Percentiles rank a stretch among this genome's conserved stretches.
Conservation (phyloP, 2,113 vertebrate species). For the Lipotes vexillifer region DNA sequence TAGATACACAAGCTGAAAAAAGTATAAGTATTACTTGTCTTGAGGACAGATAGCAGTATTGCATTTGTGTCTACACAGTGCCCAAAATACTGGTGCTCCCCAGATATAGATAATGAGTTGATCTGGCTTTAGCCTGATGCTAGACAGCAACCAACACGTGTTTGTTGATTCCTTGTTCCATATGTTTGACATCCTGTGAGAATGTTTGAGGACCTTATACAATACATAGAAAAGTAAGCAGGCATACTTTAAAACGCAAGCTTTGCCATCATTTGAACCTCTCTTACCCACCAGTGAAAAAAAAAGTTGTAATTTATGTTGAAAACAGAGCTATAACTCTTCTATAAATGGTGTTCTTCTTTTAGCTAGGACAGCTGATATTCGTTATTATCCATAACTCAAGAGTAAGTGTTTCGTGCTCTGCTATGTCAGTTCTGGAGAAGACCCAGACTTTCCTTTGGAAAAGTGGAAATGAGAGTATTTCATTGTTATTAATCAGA, state of each 20-base stretch:
- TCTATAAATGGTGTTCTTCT: neutral
- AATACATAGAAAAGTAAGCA: neutral
- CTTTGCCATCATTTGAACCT: neutral
- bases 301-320: neutral
- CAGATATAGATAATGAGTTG: neutral
- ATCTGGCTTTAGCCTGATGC: neutral
- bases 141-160: neutral
- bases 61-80: neutral
- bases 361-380: neutral
- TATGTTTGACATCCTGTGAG: slow-evolving; percentile 13
- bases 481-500: neutral
- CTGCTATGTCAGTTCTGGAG: neutral
- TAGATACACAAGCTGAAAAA: neutral
- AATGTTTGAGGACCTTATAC: neutral
- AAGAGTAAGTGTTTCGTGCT: neutral
- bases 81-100: neutral
- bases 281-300: neutral
- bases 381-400: neutral
- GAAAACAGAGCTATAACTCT: neutral
- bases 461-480: neutral
- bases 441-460: neutral
- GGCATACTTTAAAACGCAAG: neutral
- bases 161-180: neutral
- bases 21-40: neutral
- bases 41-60: neutral